A percentile compares a stretch with the other conserved stretches of the same genome.
Evolutionary conservation across 2,888 invertebrate genomes (phyloP).

Genomic region (Melanostoma scalare): DNA sequence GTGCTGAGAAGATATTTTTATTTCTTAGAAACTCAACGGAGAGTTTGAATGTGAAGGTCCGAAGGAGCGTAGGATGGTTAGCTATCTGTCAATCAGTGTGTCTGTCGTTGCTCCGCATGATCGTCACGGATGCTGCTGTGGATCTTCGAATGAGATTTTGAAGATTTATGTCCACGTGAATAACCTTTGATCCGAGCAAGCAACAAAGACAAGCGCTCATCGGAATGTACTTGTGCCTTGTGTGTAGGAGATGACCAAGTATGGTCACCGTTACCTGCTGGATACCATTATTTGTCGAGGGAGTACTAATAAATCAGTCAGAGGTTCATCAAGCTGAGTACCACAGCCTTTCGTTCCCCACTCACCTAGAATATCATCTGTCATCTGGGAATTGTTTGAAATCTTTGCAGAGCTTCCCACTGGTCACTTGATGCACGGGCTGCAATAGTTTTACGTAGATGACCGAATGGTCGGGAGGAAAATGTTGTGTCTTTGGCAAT

Average conservation of each 20-base stretch:
- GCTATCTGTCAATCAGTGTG: slow-evolving; percentile 68
- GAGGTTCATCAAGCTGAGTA: slow-evolving; percentile 50
- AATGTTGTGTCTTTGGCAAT: slow-evolving; percentile 26
- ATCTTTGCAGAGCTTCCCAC: slow-evolving; percentile 22
- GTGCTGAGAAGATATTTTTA: slow-evolving; percentile 1
- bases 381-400: slow-evolving; percentile 12
- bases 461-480: slow-evolving; percentile 38
- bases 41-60: not conserved
- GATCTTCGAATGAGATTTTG: slow-evolving; percentile 55
- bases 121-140: slow-evolving; percentile 41
- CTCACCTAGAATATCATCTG: slow-evolving; percentile 40
- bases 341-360: not conserved
- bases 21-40: slow-evolving; percentile 18
- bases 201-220: slow-evolving; percentile 22
- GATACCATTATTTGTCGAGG: slow-evolving; percentile 69
- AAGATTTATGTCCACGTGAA: slow-evolving; percentile 67
- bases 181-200: slow-evolving; percentile 63
- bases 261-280: slow-evolving; percentile 61
- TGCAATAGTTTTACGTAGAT: not conserved
- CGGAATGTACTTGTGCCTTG: slow-evolving; percentile 34
- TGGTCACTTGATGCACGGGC: not conserved
- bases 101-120: slow-evolving; percentile 55
- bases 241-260: slow-evolving; percentile 67
- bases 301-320: slow-evolving; percentile 68
- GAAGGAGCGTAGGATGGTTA: slow-evolving; percentile 53